Base-by-base conservation (phyloP, 2,113 vertebrate species). In the Apodemus speciosus region DNA sequence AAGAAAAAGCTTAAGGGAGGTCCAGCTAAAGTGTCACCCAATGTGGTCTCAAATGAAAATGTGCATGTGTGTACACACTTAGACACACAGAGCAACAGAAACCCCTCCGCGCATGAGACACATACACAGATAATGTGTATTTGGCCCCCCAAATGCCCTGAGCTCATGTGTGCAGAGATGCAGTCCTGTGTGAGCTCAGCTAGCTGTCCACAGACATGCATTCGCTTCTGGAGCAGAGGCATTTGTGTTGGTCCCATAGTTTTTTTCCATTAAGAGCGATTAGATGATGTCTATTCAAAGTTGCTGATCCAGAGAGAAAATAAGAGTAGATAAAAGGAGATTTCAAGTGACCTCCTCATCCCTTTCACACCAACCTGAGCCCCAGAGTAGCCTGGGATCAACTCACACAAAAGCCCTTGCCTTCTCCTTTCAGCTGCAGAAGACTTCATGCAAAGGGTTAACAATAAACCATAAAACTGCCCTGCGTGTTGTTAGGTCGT, bases 361-460 rank as follows among this genome's bases (percentile, higher is more conserved):
- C 98, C 98, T 99, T 99, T 99, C 99, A 99, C 99, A 99, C 99
- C 98, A 99, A 98, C 98, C 99, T 99, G 98, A 99, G 98, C 98
- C 98, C 97, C 97, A 98, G 98, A 99, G 98, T 99, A 99, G 98
- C 98, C 98, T 97, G 98, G 98, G 99, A 99, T 99, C 98, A 98
- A 98, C 98, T 97, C 97, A 98, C 98, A 99, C 98, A 99, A 99
- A 99, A 98, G 98, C 96, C 97, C 95, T 98, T 98, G 98, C 98
- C 98, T 98, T 98, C 97, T 97, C 97, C 97, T 98, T 99, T 99
- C 98, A 99, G 98, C 98, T 98, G 98, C 97, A 98, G 98, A 98
- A 98, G 98, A 98, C 98, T 98, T 98, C 96, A 96, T 98, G 98
- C 97, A 98, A 98, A 97, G 97, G 97, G 97, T 98, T 98, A 98